Percentiles rank a stretch among this genome's conserved stretches.
These are phyloP conservation scores for Drosophila cardini DNA, from an alignment of 1,140 invertebrate species.

Conservation along the genomic window DNA sequence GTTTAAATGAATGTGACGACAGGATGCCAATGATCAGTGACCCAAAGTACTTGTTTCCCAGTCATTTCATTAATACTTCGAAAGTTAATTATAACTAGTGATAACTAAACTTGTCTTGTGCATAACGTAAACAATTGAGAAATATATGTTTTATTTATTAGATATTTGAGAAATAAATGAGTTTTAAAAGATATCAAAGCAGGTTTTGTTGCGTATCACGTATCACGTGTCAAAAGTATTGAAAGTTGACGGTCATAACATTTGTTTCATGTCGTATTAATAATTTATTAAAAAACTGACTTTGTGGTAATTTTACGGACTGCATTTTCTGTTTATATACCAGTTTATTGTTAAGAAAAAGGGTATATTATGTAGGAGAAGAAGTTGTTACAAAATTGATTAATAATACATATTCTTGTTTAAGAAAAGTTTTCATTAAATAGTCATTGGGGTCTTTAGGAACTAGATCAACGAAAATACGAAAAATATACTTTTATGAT, in stretches of 20 bases:
- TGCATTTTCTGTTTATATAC: constrained; percentile 15
- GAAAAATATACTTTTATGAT: no score
- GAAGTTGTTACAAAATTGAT: no score
- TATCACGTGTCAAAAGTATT: constrained; percentile 28
- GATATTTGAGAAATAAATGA: constrained; percentile 25
- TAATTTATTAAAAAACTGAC: constrained; percentile 70
- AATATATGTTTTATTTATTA: background rate
- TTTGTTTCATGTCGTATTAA: constrained; percentile 60
- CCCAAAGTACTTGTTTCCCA: constrained; percentile 12
- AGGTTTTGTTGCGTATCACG: constrained; percentile 21
- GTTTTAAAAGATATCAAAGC: background rate
- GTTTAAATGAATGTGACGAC: constrained; percentile 75
- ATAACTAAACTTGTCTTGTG: background rate
- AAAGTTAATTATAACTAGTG: constrained; percentile 66
- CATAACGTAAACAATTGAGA: background rate
- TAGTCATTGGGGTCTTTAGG: no score
- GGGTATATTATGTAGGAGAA: no score
- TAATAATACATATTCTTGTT: no score
- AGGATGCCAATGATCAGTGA: constrained; percentile 59
- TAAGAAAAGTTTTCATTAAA: no score
- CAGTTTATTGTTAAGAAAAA: no score
- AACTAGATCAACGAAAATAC: no score
- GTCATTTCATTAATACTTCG: constrained; percentile 64
- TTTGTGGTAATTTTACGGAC: constrained; percentile 61
- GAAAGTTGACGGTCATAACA: constrained; percentile 57